phyloP scores from a whole-genome alignment of 2,113 vertebrate species.

The Centropus unirufus region DNA sequence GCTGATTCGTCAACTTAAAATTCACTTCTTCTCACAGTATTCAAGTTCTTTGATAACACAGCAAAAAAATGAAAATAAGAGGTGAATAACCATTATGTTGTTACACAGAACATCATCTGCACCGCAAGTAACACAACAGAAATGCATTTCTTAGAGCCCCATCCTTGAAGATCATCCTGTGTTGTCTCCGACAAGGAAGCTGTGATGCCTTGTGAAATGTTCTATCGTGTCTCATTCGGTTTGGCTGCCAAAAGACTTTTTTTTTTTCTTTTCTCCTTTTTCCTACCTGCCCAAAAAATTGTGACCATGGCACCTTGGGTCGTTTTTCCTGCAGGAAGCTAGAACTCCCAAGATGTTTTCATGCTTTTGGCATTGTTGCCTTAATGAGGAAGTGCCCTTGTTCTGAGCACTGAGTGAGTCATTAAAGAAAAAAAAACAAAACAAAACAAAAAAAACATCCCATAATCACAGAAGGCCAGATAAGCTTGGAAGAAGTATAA shows the following conservation, averaged over 20 bases:
- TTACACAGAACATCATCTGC: conserved; percentile 86
- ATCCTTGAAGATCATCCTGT: conserved; percentile 64
- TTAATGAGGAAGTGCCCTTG: conserved; percentile 66
- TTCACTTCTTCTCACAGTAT: conserved; percentile 91
- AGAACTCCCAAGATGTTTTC: conserved; percentile 32
- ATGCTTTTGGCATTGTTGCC: conserved; percentile 53
- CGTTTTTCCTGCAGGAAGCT: conserved; percentile 33
- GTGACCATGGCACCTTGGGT: conserved; percentile 28
- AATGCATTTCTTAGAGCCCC: conserved; percentile 77
- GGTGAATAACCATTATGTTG: conserved; percentile 81
- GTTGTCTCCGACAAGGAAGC: conserved; percentile 58
- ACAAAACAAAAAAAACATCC: neutral
- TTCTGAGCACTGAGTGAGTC: conserved; percentile 76
- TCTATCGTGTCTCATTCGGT: conserved; percentile 19
- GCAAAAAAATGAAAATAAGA: conserved; percentile 80
- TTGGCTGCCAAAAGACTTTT: conserved; percentile 60
- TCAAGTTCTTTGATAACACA: conserved; percentile 89
- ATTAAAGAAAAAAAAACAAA: neutral
- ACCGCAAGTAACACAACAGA: conserved; percentile 86
- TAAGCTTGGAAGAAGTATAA: conserved; percentile 46
- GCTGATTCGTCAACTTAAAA: conserved; percentile 91
- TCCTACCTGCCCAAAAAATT: conserved; percentile 23
- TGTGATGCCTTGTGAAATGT: neutral
- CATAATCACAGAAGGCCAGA: conserved; percentile 55
- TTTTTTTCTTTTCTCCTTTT: neutral